These are phyloP conservation scores for Huso huso DNA, from an alignment of 2,797 vertebrate species.

Conservation along the genomic window DNA sequence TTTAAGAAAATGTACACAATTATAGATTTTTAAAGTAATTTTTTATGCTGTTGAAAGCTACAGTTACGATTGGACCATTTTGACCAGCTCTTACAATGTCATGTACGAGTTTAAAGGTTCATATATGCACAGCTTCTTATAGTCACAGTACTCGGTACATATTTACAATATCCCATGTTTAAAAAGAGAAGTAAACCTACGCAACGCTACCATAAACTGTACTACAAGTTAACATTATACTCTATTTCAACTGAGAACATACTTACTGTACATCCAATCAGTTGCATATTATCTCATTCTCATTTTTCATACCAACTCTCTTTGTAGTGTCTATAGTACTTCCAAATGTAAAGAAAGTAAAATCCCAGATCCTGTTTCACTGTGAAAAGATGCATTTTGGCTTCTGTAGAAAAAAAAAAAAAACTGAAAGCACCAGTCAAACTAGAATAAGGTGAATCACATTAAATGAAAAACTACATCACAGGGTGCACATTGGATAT, in stretches of 20 bases:
- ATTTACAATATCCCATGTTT: background rate
- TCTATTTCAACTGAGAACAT: background rate
- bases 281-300: too few relatives aligned
- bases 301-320: too few relatives aligned
- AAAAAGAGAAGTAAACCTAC: background rate
- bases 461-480: too few relatives aligned
- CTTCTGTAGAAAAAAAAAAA: too few relatives aligned
- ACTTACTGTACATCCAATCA: too few relatives aligned
- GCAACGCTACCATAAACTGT: constrained; percentile 9
- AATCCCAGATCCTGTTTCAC: too few relatives aligned
- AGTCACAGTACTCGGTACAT: constrained; percentile 11
- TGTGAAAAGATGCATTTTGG: too few relatives aligned
- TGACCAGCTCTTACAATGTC: constrained; percentile 20
- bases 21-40: constrained; percentile 16
- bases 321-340: too few relatives aligned
- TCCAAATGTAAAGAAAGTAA: too few relatives aligned
- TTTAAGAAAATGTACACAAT: constrained; percentile 23
- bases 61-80: constrained; percentile 18
- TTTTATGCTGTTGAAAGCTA: constrained; percentile 16
- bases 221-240: constrained; percentile 11
- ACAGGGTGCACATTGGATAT: too few relatives aligned
- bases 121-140: constrained; percentile 14
- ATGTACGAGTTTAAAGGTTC: constrained; percentile 17
- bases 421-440: too few relatives aligned
- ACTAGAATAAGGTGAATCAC: too few relatives aligned